Evolutionary conservation across 2,113 vertebrate species (phyloP), one percentile per base, ranked within the genome.

Genomic region (Tachysurus fulvidraco): DNA sequence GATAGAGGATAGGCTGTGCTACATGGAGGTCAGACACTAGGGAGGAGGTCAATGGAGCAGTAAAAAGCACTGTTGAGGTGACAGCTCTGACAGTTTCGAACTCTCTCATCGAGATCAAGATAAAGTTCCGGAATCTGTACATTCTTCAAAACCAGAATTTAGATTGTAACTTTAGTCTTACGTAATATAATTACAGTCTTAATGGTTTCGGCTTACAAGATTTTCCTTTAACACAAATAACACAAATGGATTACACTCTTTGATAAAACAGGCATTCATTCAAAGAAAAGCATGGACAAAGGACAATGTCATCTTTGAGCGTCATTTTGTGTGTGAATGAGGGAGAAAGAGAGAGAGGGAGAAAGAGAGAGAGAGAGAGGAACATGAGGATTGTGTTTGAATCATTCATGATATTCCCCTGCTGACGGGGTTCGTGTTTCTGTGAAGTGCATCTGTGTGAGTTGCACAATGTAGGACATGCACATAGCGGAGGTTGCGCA

Each of bases 381-480:
- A 60, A 84, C 25, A 78, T 82, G 82, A 79, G 60, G 62, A 83
- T 73, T 85, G 85, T 83, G 60, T 80, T 71, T 88, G 30, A 88
- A 90, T 90, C 87, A 88, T 90, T 90, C 54, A 90, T 90, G 82
- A 88, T 87, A 86, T 74, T 85, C 78, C 62, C 60, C 86, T 41
- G 73, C 76, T 64, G 36, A 73, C 30, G n/a, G 36, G 57, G 71
- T 50, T 89, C 88, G 65, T 83, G 79, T 89, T 89, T 87, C 88
- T 83, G 25, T 85, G 50, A 54, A 57, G 62, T 25, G 41, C 10
- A 28, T 69, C 73, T 84, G 36, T 84, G 81, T 54, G 52, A 62
- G 67, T 86, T 78, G 79, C 14, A 76, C 76, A 85, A 25, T 78
- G 44, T 41, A 54, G 12, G n/a, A 52, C 23, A 76, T 23, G 6